phyloP scores from a whole-genome alignment of 35 echinoderm and acorn worm genomes.

The Ptychodera flava region DNA sequence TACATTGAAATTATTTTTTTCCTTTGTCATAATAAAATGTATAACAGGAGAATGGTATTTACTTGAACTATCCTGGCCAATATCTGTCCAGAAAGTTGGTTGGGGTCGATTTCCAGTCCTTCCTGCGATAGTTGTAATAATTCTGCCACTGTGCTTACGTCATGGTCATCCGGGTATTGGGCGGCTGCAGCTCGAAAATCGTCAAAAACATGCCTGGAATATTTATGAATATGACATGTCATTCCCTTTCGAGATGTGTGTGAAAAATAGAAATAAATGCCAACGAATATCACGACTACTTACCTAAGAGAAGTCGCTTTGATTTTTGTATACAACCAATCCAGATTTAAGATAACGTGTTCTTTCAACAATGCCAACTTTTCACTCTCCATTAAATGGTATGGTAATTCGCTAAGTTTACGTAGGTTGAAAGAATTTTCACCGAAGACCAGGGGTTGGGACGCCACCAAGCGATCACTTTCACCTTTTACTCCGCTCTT shows the following conservation, averaged over 20 bases:
- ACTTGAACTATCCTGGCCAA: not conserved
- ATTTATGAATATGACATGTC: not conserved
- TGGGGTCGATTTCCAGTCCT: not conserved
- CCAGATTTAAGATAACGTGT: slow-evolving; percentile 57
- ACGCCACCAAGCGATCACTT: slow-evolving; percentile 58
- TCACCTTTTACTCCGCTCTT: slow-evolving; percentile 71
- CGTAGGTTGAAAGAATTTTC: slow-evolving; percentile 55
- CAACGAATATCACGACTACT: not conserved
- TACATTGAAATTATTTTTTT: no score
- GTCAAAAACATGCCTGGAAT: not conserved
- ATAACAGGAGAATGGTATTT: not conserved
- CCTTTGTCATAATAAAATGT: no score
- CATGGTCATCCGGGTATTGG: not conserved
- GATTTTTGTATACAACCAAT: slow-evolving; percentile 66
- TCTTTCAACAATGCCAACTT: slow-evolving; percentile 21
- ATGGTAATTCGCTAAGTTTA: slow-evolving; percentile 68
- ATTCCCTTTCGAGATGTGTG: not conserved
- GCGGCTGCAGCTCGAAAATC: not conserved
- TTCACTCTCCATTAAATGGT: slow-evolving; percentile 36
- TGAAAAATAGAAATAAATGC: not conserved
- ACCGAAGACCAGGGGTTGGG: slow-evolving; percentile 66
- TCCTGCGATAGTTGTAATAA: not conserved
- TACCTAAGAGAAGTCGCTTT: slow-evolving; percentile 38
- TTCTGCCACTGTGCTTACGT: not conserved
- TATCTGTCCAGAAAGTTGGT: not conserved